Evolutionary conservation across 2,888 invertebrate species (phyloP).

Genomic region (Ophion ventricosus): DNA sequence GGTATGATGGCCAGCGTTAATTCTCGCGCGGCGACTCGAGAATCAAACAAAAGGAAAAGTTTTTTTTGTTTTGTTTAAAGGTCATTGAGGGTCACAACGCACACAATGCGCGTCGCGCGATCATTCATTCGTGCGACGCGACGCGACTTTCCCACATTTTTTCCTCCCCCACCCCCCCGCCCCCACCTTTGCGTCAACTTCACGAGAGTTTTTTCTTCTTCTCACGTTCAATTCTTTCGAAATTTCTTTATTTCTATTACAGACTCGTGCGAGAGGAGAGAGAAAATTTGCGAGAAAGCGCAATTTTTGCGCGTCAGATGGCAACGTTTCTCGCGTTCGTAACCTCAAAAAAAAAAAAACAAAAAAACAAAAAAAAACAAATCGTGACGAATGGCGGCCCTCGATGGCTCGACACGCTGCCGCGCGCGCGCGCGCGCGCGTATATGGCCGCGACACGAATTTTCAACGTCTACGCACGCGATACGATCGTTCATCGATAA

Average conservation of each 20-base stretch:
- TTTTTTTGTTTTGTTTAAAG: slow-evolving; percentile 9
- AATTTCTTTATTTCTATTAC: slow-evolving; percentile 22
- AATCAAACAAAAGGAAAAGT: neutral
- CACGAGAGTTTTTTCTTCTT: slow-evolving; percentile 52
- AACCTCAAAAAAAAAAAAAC: no score
- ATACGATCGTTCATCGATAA: neutral
- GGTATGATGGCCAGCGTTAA: no score
- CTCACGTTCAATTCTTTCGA: neutral
- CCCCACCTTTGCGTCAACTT: no score
- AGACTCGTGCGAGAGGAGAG: neutral
- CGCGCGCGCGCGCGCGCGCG: neutral
- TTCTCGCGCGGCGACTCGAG: neutral
- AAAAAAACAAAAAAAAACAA: no score
- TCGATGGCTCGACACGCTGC: no score
- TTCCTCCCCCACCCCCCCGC: slow-evolving; percentile 70
- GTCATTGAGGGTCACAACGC: slow-evolving; percentile 65
- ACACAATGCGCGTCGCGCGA: slow-evolving; percentile 54
- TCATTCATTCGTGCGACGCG: slow-evolving; percentile 65
- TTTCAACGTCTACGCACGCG: no score
- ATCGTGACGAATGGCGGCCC: no score
- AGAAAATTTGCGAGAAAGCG: no score
- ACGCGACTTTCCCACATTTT: slow-evolving; percentile 61
- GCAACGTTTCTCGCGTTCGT: no score
- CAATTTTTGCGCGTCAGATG: neutral
- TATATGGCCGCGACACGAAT: no score